Conservation (phyloP, 2,797 vertebrate genomes). For the Sarcophilus harrisii region DNA sequence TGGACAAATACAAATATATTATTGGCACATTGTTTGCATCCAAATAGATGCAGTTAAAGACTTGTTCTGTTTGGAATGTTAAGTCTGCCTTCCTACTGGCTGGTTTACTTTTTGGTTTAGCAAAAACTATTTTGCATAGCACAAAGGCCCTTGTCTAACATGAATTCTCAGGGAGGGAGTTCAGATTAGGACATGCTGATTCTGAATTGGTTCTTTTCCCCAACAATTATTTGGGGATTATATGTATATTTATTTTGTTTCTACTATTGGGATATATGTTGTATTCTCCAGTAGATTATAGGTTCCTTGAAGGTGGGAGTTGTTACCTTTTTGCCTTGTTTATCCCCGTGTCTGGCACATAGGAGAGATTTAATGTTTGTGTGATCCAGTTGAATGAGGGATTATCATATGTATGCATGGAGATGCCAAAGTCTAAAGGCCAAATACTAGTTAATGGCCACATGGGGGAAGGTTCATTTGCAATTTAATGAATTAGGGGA, state of each 20-base stretch:
- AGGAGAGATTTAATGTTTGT: not conserved
- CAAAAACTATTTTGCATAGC: not conserved
- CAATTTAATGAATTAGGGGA: not conserved
- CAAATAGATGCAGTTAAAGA: not conserved
- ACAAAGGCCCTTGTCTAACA: not conserved
- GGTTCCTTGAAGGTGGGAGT: not conserved
- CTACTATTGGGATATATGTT: not conserved
- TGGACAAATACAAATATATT: constrained; percentile 20
- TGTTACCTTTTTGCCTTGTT: not conserved
- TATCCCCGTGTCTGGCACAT: not conserved
- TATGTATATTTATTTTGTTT: not conserved
- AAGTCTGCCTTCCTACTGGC: constrained; percentile 43
- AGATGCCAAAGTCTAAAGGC: not conserved
- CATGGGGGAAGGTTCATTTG: not conserved
- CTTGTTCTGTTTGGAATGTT: constrained; percentile 29
- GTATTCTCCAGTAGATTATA: not conserved
- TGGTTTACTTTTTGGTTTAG: not conserved
- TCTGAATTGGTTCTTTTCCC: not conserved
- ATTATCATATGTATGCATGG: not conserved
- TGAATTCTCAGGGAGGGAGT: not conserved
- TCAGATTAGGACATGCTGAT: not conserved
- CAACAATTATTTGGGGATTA: not conserved
- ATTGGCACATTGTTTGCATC: constrained; percentile 2
- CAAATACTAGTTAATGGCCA: not conserved
- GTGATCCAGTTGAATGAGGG: not conserved